A percentile compares a stretch with the other conserved stretches of the same genome.
phyloP scores from a whole-genome alignment of 2,797 vertebrate genomes.

The Numenius phaeopus region DNA sequence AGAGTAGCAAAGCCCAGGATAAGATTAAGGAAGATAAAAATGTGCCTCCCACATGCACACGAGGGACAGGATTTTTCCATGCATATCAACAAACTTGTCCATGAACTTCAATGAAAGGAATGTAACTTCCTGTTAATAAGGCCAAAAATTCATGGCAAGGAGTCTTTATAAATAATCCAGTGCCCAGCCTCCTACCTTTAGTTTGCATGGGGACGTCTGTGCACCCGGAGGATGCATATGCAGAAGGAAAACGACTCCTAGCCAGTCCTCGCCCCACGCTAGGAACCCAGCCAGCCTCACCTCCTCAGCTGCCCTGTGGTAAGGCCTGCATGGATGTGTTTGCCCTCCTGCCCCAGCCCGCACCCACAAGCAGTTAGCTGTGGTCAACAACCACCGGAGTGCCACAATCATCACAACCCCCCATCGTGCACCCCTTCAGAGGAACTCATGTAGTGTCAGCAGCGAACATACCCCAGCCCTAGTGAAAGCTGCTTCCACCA shows the following conservation, averaged over 20 bases:
- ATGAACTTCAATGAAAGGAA: constrained; percentile 54
- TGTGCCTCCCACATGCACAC: constrained; percentile 1
- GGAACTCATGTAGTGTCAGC: background rate
- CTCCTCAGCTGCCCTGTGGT: background rate
- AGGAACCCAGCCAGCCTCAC: background rate
- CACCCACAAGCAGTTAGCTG: background rate
- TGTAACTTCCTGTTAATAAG: constrained; percentile 43
- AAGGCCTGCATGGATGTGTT: background rate
- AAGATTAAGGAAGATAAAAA: constrained; percentile 11
- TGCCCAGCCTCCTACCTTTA: background rate
- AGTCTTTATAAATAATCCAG: background rate
- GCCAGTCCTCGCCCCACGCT: accelerated
- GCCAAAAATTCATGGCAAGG: background rate
- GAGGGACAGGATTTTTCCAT: constrained; percentile 13
- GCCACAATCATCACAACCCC: background rate
- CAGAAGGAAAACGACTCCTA: background rate
- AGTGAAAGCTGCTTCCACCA: background rate
- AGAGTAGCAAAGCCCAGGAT: background rate
- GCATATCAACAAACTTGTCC: background rate
- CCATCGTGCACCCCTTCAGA: background rate
- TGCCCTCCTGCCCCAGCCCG: accelerated
- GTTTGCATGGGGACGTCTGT: background rate
- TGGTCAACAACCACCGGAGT: background rate
- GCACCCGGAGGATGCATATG: accelerated
- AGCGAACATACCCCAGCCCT: background rate